phyloP scores from a whole-genome alignment of 2,888 invertebrate species.

The Microchrysa polita region DNA sequence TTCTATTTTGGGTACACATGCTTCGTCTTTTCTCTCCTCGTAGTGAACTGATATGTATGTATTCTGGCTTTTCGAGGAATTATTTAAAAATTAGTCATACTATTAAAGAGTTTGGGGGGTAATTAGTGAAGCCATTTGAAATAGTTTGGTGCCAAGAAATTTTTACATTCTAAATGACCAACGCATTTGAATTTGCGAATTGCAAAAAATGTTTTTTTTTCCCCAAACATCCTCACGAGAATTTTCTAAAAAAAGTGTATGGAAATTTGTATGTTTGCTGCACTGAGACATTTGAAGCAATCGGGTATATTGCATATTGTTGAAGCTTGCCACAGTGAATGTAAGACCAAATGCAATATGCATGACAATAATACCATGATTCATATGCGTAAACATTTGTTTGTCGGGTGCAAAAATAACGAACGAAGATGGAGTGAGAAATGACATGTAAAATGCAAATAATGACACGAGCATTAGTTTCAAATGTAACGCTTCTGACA shows the following conservation, averaged over 20 bases:
- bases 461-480: too few relatives aligned
- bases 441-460: not conserved
- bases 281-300: not conserved
- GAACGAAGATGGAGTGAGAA: not conserved
- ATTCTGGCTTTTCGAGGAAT: constrained; percentile 8
- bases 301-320: too few relatives aligned
- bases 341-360: too few relatives aligned
- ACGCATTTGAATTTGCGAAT: not conserved
- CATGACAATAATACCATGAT: not conserved
- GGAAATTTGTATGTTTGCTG: not conserved
- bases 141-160: constrained; percentile 19
- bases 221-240: not conserved
- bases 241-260: not conserved
- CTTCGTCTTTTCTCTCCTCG: not conserved
- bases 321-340: too few relatives aligned
- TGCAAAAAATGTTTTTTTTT: not conserved
- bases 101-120: constrained; percentile 22
- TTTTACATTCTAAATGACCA: not conserved
- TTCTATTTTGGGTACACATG: constrained; percentile 17
- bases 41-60: too few relatives aligned
- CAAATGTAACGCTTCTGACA: not conserved
- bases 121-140: constrained; percentile 28
- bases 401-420: not conserved
- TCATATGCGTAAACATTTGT: not conserved
- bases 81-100: constrained; percentile 27